These are phyloP conservation scores for Brotula barbata DNA, from an alignment of 2,797 vertebrate genomes.

Conservation along the genomic window DNA sequence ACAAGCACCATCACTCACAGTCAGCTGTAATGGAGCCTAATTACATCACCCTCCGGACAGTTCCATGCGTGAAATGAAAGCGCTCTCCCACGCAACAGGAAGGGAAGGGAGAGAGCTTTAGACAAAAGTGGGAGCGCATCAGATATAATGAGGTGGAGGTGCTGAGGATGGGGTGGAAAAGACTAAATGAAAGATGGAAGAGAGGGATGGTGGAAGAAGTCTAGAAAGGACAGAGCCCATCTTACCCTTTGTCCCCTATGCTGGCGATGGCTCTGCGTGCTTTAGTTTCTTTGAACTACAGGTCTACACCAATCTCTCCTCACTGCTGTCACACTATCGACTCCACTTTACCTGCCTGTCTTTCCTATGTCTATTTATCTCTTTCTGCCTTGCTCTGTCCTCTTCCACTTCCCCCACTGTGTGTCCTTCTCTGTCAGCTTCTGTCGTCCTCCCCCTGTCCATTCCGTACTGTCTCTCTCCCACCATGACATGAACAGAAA, in stretches of 20 bases:
- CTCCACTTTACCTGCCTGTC: constrained; percentile 54
- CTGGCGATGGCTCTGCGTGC: constrained; percentile 37
- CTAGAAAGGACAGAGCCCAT: constrained; percentile 17
- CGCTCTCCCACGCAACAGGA: constrained; percentile 33
- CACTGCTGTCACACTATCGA: constrained; percentile 49
- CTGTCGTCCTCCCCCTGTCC: constrained; percentile 33
- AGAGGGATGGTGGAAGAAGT: constrained; percentile 32
- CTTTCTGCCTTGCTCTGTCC: constrained; percentile 24
- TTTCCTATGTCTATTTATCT: constrained; percentile 61
- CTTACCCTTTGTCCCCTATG: constrained; percentile 37
- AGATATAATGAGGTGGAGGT: constrained; percentile 26
- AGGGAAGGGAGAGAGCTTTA: constrained; percentile 5
- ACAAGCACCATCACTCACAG: constrained; percentile 49
- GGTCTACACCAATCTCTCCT: constrained; percentile 48
- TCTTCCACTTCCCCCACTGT: constrained; percentile 49
- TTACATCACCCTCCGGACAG: constrained; percentile 55
- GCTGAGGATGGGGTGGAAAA: constrained; percentile 16
- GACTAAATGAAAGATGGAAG: constrained; percentile 30
- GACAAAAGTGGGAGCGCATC: constrained; percentile 13
- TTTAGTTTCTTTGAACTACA: constrained; percentile 49
- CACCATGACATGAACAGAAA: constrained; percentile 58
- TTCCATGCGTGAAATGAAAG: constrained; percentile 60
- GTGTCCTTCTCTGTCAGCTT: constrained; percentile 62
- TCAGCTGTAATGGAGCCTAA: constrained; percentile 51
- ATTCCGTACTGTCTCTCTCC: constrained; percentile 41